A percentile compares a stretch with the other conserved stretches of the same genome.
These are phyloP conservation scores for Autographa pulchrina DNA, from an alignment of 2,888 invertebrate genomes.

Conservation along the genomic window DNA sequence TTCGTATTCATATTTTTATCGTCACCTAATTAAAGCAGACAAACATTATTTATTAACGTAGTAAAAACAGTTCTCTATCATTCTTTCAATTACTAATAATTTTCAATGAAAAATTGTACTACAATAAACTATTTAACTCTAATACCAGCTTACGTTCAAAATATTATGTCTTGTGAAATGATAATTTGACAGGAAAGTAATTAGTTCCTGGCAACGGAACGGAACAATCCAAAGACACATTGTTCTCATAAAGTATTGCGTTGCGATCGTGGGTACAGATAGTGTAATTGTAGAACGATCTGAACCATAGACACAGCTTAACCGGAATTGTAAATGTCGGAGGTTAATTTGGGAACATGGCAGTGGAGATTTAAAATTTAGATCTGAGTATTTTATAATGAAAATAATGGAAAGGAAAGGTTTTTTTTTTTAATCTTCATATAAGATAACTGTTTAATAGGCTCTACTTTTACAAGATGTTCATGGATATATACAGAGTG, in stretches of 20 bases:
- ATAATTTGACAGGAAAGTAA: conserved; percentile 17
- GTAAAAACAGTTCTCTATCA: not conserved
- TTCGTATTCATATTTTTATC: not conserved
- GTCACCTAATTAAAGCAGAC: not conserved
- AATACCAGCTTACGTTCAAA: not conserved
- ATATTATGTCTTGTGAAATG: not conserved
- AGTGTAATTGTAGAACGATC: conserved; percentile 31
- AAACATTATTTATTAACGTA: not conserved
- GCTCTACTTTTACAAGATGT: no score
- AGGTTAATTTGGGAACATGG: conserved; percentile 55
- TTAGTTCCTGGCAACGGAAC: conserved; percentile 15
- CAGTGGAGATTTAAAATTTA: conserved; percentile 23
- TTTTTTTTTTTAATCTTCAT: not conserved
- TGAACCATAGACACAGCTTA: conserved; percentile 32
- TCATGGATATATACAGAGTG: no score
- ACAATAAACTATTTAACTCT: not conserved
- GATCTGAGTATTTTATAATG: not conserved
- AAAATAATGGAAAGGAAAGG: not conserved
- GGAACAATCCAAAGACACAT: conserved; percentile 10
- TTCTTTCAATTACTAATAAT: not conserved
- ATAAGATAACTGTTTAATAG: no score
- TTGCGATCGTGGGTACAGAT: conserved; percentile 26
- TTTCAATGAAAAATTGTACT: not conserved
- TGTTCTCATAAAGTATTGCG: conserved; percentile 24
- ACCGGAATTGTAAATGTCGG: conserved; percentile 46